Conservation (phyloP, 2,888 invertebrate species). For the Oeneis ivallda region DNA sequence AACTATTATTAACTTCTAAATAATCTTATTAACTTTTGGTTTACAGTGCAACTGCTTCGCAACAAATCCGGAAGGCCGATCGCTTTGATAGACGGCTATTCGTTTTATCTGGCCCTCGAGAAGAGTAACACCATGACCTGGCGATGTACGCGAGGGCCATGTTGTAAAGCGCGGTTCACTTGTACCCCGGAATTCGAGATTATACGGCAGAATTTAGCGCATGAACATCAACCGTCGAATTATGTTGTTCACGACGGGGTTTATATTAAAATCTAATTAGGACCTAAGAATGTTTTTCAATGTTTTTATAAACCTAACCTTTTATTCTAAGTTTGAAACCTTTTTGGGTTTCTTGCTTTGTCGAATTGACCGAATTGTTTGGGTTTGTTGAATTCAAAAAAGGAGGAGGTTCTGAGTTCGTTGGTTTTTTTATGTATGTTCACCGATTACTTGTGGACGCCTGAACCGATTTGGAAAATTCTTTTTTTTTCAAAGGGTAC, state of each 20-base stretch:
- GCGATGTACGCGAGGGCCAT: constrained; percentile 41
- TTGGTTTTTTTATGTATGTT: no score
- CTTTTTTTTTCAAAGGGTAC: no score
- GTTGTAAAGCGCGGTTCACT: constrained; percentile 69
- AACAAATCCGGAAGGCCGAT: constrained; percentile 43
- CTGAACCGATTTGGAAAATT: no score
- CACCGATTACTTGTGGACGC: no score
- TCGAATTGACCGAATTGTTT: no score
- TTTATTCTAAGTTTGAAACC: no score
- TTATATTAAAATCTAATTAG: not conserved
- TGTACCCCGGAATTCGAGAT: constrained; percentile 62
- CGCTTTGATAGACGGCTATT: constrained; percentile 42
- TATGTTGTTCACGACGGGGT: not conserved
- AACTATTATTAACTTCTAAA: no score
- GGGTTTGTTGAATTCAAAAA: no score
- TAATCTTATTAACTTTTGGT: not conserved
- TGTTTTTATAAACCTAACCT: no score
- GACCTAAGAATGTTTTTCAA: no score
- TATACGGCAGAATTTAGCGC: constrained; percentile 53
- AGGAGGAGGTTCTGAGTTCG: no score
- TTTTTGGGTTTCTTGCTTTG: no score
- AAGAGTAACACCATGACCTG: constrained; percentile 33
- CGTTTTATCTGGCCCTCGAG: constrained; percentile 38
- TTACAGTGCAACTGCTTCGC: constrained; percentile 43
- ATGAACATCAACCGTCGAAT: not conserved